Evolutionary conservation across 2,113 vertebrate species (phyloP).

Genomic region (Nymphicus hollandicus): DNA sequence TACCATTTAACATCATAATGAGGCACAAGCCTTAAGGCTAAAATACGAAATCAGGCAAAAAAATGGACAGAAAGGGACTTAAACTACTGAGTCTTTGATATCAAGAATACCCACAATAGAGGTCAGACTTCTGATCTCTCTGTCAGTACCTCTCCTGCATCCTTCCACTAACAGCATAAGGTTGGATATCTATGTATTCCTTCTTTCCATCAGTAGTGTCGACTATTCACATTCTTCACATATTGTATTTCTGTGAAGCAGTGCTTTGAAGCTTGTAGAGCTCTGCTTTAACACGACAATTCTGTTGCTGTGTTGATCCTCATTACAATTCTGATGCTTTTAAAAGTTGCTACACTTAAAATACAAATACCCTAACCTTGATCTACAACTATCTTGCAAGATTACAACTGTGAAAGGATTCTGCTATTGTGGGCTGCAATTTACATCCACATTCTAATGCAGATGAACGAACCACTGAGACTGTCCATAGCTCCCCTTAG

Average conservation of each 20-base stretch:
- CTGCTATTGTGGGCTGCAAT: background rate
- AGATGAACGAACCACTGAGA: slow-evolving; percentile 13
- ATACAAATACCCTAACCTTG: background rate
- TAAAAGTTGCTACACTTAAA: slow-evolving; percentile 11
- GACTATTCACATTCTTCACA: background rate
- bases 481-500: background rate
- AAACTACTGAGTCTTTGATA: slow-evolving; percentile 3
- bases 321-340: slow-evolving; percentile 19
- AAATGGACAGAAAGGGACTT: background rate
- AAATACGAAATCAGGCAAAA: slow-evolving; percentile 48
- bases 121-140: background rate
- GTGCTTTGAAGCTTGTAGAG: background rate
- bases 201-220: background rate
- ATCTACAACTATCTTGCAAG: slow-evolving; percentile 23
- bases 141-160: background rate
- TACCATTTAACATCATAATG: slow-evolving; percentile 34
- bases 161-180: background rate
- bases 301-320: background rate
- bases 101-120: slow-evolving; percentile 4
- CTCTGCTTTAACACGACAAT: background rate
- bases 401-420: slow-evolving; percentile 15
- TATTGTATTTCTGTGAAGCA: slow-evolving; percentile 10
- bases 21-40: slow-evolving; percentile 67
- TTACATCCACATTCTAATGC: slow-evolving; percentile 6
- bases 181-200: background rate